phyloP scores from a whole-genome alignment of 2,113 vertebrate genomes.

The Catharus fuscescens region DNA sequence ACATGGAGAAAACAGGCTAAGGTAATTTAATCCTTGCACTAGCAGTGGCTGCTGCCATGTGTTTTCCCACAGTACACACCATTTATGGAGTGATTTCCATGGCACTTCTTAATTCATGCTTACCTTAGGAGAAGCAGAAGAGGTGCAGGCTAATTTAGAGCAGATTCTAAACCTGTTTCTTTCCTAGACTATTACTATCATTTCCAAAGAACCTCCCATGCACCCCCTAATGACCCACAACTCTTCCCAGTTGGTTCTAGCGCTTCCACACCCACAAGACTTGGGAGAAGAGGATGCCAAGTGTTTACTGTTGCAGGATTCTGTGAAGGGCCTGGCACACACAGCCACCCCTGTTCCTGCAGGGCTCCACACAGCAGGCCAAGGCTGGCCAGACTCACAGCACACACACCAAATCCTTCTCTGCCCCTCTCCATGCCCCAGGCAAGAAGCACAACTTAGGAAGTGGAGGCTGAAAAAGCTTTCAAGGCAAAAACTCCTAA shows the following conservation, averaged over 20 bases:
- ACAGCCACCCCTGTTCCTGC: background rate
- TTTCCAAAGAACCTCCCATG: background rate
- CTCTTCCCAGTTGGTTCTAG: background rate
- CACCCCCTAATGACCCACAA: background rate
- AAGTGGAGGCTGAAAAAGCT: background rate
- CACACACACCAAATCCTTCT: background rate
- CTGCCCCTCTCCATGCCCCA: background rate
- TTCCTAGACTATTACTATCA: background rate
- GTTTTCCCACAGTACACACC: accelerated
- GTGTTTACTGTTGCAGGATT: background rate
- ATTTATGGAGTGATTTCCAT: background rate
- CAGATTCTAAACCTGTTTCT: background rate
- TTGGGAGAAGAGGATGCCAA: background rate
- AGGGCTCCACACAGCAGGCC: background rate
- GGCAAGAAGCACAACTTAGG: background rate
- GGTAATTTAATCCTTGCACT: background rate
- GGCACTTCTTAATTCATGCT: background rate
- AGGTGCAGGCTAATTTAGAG: background rate
- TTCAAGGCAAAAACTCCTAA: background rate
- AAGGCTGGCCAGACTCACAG: background rate
- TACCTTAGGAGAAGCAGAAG: background rate
- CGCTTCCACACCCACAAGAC: background rate
- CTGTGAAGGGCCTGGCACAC: background rate
- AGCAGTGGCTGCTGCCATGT: background rate
- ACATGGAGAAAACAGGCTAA: background rate